Evolutionary conservation across 2,113 vertebrate genomes (phyloP), one percentile per base, ranked within the genome.

Genomic region (Microtus pennsylvanicus): DNA sequence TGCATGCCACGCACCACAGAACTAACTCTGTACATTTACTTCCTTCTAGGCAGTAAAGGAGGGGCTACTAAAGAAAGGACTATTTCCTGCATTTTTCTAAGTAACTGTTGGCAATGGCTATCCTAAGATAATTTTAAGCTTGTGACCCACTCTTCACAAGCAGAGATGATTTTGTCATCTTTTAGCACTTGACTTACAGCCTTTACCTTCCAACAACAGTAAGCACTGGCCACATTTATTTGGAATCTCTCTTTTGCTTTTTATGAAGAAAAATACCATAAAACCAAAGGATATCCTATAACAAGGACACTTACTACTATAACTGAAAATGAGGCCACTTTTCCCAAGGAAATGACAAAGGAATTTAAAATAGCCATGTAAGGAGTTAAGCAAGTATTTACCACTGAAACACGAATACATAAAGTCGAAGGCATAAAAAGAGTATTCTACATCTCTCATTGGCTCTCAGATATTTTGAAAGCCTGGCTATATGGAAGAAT

Each of bases 71-170:
- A 42, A 83, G 77, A 45, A 93, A 61, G 13, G 28, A 38, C 7
- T 82, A 89, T 63, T 63, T 87, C 33, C 55, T 11, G 17, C 58
- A 93, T 26, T 63, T 63, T 93, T 63, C 67, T 28, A 86, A 55
- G 85, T 90, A 77, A 55, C 72, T 77, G 7, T 50, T 87, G 30
- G 96, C 67, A 13, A 83, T 3, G 7, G 7, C 67, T 70, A 82
- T 78, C 10, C 81, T 89, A 9, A 19, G 91, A 69, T 78, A 91
- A 95, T 63, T 96, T 63, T 93, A 92, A 86, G 47, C 26, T 93
- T 58, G 47, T 88, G 35, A 3, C 4, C 89, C 78, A 81, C 47
- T 94, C 61, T 83, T 58, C 16, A 87, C 28, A 88, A 50, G 2
- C 0, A 78, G 70, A 95, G 65, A 47, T 65, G 38, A 26, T 58